Conservation (phyloP, 1,140 invertebrate species). For the Drosophila nikananu region DNA sequence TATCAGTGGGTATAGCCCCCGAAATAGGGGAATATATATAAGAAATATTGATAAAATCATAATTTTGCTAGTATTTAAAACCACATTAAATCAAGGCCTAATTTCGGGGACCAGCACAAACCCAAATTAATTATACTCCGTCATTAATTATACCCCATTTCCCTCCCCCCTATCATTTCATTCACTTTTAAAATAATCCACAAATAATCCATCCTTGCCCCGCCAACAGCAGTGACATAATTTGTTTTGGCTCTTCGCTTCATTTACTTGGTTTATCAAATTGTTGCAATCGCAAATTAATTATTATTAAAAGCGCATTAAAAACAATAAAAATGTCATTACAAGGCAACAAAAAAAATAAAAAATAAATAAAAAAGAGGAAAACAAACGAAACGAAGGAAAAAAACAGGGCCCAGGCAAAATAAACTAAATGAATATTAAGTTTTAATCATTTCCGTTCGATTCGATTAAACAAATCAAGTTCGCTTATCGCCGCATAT, state of each 20-base stretch:
- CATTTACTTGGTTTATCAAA: constrained; percentile 68
- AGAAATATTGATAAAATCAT: not conserved
- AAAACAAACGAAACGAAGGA: not conserved
- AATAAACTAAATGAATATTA: constrained; percentile 66
- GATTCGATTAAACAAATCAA: constrained; percentile 66
- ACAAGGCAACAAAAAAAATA: constrained; percentile 23
- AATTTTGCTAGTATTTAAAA: not conserved
- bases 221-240: constrained; percentile 9
- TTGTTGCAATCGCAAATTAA: constrained; percentile 73
- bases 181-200: constrained; percentile 22
- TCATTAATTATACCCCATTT: not conserved
- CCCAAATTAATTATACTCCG: not conserved
- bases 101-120: not conserved
- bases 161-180: not conserved
- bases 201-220: not conserved
- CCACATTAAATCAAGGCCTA: not conserved
- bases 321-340: constrained; percentile 81
- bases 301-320: constrained; percentile 81
- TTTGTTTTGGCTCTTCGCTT: constrained; percentile 39
- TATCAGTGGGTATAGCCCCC: not conserved
- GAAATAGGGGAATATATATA: not conserved
- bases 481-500: constrained; percentile 67
- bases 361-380: not conserved
- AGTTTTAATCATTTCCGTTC: constrained; percentile 69
- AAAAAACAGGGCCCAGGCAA: constrained; percentile 3